Evolutionary conservation across 2,113 vertebrate species (phyloP).

Genomic region (Rallus limicola): DNA sequence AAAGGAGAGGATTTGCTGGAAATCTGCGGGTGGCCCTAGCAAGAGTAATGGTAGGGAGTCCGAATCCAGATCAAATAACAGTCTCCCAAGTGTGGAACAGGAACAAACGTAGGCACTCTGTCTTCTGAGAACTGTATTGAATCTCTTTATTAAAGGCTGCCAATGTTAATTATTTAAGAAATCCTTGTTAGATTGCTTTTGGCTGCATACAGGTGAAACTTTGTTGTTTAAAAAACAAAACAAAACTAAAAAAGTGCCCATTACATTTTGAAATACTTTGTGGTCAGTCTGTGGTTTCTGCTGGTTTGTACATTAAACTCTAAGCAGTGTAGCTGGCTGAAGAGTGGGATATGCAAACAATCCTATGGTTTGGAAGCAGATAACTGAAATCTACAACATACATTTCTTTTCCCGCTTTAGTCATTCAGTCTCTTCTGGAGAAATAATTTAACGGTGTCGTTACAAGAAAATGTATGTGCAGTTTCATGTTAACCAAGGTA

Average conservation of each 20-base stretch:
- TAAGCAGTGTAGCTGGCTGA: conserved; percentile 42
- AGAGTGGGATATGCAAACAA: background rate
- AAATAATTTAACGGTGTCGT: background rate
- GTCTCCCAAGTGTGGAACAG: conserved; percentile 10
- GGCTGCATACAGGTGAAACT: conserved; percentile 47
- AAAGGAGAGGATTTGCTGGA: conserved; percentile 5
- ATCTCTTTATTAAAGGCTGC: conserved; percentile 57
- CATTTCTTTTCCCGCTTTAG: conserved; percentile 4
- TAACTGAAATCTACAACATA: conserved; percentile 2
- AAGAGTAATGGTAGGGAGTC: background rate
- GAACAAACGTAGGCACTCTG: background rate
- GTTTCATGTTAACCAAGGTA: background rate
- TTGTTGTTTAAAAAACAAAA: background rate
- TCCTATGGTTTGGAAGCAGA: background rate
- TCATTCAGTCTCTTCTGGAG: background rate
- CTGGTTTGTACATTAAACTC: conserved; percentile 56
- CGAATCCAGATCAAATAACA: conserved; percentile 10
- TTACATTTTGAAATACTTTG: conserved; percentile 53
- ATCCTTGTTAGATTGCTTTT: conserved; percentile 52
- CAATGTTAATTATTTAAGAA: conserved; percentile 50
- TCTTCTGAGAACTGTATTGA: conserved; percentile 40
- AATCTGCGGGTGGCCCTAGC: background rate
- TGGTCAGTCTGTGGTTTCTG: conserved; percentile 54
- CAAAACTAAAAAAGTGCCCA: background rate
- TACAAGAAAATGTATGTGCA: background rate